Evolutionary conservation across 2,797 vertebrate species (phyloP).

Genomic region (Acropternis orthonyx): DNA sequence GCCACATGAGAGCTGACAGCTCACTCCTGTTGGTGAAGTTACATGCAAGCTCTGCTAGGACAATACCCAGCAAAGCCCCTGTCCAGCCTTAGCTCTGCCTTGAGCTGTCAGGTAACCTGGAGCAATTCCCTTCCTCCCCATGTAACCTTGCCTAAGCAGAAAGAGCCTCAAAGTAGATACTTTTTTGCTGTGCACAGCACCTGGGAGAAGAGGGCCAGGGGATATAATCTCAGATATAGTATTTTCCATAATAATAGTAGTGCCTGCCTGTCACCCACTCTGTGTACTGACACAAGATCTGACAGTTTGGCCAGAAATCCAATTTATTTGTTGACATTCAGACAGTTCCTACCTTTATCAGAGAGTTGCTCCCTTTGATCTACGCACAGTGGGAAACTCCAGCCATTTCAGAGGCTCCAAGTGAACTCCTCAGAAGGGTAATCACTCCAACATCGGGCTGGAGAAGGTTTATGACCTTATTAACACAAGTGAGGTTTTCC

Average conservation of each 20-base stretch:
- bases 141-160: fast-evolving
- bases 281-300: neutral
- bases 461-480: neutral
- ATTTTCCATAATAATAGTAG: neutral
- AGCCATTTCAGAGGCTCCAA: neutral
- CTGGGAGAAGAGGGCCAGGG: neutral
- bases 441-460: neutral
- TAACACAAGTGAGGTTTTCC: neutral
- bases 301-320: neutral
- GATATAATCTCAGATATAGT: neutral
- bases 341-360: neutral
- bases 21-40: fast-evolving
- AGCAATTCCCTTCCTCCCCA: neutral
- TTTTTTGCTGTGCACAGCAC: neutral
- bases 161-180: neutral
- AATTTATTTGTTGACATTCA: neutral
- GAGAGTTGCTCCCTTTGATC: neutral
- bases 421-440: neutral
- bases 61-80: neutral
- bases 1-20: fast-evolving
- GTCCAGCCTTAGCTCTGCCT: neutral
- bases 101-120: neutral
- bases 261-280: neutral
- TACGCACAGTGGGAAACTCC: neutral
- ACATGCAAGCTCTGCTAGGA: neutral